phyloP scores from a whole-genome alignment of 1,140 invertebrate genomes.

The Nephotettix cincticeps region DNA sequence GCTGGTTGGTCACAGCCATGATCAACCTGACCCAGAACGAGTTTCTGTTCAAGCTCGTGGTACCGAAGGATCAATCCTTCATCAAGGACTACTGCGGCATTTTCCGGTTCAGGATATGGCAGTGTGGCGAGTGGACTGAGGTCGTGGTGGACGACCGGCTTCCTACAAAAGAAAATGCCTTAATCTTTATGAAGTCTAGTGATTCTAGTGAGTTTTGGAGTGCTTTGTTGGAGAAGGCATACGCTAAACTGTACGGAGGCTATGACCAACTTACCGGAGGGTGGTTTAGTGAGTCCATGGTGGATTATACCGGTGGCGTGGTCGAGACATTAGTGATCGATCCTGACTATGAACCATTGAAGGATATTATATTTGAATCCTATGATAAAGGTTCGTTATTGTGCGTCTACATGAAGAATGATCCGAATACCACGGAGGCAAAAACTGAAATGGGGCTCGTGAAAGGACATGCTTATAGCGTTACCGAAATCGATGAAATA shows the following conservation, averaged over 20 bases:
- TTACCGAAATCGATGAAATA: too few species aligned
- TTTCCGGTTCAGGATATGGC: constrained; percentile 60
- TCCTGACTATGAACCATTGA: too few species aligned
- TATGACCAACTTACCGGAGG: constrained; percentile 71
- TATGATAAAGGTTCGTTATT: too few species aligned
- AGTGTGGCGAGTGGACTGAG: constrained; percentile 68
- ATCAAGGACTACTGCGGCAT: constrained; percentile 55
- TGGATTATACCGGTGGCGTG: constrained; percentile 71
- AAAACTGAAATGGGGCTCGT: too few species aligned
- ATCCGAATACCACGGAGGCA: too few species aligned
- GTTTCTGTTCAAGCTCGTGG: constrained; percentile 57
- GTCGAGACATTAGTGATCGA: background rate
- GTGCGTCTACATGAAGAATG: too few species aligned
- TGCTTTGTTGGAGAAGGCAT: constrained; percentile 69
- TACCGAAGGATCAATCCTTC: constrained; percentile 62
- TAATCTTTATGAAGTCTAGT: too few species aligned
- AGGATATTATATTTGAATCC: too few species aligned
- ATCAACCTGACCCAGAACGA: constrained; percentile 61
- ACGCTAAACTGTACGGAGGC: constrained; percentile 67
- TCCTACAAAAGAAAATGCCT: constrained; percentile 45
- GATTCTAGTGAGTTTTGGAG: too few species aligned
- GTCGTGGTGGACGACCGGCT: constrained; percentile 71
- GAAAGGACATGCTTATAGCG: too few species aligned
- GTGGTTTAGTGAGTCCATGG: constrained; percentile 64
- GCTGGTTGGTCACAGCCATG: constrained; percentile 66